Evolutionary conservation across 2,888 invertebrate genomes (phyloP), one percentile per base, ranked within the genome.

Genomic region (Sphinx pinastri): DNA sequence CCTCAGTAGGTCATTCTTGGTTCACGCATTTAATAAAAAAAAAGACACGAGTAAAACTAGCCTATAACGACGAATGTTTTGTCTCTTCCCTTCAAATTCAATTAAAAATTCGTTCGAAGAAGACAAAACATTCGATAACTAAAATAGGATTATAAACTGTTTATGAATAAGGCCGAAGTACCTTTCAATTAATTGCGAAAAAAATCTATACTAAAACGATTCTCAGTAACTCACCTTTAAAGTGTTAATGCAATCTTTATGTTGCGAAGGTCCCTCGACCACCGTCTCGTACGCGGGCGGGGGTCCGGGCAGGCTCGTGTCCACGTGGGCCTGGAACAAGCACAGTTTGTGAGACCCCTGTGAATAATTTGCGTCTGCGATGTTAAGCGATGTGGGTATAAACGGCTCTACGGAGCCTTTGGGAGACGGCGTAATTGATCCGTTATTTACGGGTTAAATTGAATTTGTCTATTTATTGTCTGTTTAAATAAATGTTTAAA

Each of bases 201-300:
- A 51, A 58, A 75, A 74, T 73, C 71, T 72, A 71, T 38, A 71
- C 70, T 74, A 72, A 38, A 38, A 3, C 7, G 38, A 38, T 38
- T 2, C 2, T 57, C 19, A 45, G 11, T 16, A 31, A 51, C 72
- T 76, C 74, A 90, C 92, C 84, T 89, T 85, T 74, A 89, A 78
- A 19, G 79, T 75, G 52, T 79, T 74, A 19, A n/a, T 54, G 69
- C 79, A 82, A 70, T 91, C 87, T 77, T 91, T 91, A 51, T 83
- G 79, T 51, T 76, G 76, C 2, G 82, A 72, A 4, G 84, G 72
- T 7, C 75, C 83, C 25, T 88, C 86, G 3, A 95, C 92, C 2
- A 95, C 92, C 0, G 91, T 84, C 70, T 96, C 96, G 85, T 96
- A 96, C 1, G 96, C 94, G 0, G 96, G 96, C 13, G 96, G 96